A percentile compares a stretch with the other conserved stretches of the same genome.
phyloP scores from a whole-genome alignment of 92 coral and sea anemone genomes.

The Epizoanthus scotinus region DNA sequence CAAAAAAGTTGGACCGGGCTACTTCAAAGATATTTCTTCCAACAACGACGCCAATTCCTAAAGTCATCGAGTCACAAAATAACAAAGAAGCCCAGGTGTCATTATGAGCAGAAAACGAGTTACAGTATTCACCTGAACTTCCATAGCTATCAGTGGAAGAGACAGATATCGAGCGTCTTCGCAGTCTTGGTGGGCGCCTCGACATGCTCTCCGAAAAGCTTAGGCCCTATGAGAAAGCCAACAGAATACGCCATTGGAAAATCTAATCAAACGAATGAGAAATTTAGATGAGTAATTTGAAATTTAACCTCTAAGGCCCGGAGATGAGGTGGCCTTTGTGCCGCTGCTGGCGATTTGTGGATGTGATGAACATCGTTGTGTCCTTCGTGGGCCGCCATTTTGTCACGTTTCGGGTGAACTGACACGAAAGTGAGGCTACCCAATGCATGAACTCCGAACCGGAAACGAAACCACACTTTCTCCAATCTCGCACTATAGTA shows the following conservation, averaged over 20 bases:
- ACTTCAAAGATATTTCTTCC: conserved; percentile 22
- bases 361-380: conserved; percentile 68
- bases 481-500: no score
- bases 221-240: conserved; percentile 82
- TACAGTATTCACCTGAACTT: conserved; percentile 91
- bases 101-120: not conserved
- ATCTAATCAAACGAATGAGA: not conserved
- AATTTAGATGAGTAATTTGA: not conserved
- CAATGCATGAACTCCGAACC: conserved; percentile 14
- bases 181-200: conserved; percentile 99
- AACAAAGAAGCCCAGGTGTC: not conserved
- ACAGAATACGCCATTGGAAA: not conserved
- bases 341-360: conserved; percentile 99
- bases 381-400: conserved; percentile 97
- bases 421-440: conserved; percentile 55
- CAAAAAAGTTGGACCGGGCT: conserved; percentile 3
- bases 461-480: not conserved
- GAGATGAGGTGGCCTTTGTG: conserved; percentile 97
- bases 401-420: conserved; percentile 53
- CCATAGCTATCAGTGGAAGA: conserved; percentile 98
- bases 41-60: conserved; percentile 8
- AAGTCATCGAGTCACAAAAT: conserved; percentile 6
- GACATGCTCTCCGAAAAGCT: conserved; percentile 99
- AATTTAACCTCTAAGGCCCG: conserved; percentile 89
- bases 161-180: conserved; percentile 99